These are phyloP conservation scores for Lethrus apterus DNA, from an alignment of 1,140 invertebrate genomes.

Conservation along the genomic window DNA sequence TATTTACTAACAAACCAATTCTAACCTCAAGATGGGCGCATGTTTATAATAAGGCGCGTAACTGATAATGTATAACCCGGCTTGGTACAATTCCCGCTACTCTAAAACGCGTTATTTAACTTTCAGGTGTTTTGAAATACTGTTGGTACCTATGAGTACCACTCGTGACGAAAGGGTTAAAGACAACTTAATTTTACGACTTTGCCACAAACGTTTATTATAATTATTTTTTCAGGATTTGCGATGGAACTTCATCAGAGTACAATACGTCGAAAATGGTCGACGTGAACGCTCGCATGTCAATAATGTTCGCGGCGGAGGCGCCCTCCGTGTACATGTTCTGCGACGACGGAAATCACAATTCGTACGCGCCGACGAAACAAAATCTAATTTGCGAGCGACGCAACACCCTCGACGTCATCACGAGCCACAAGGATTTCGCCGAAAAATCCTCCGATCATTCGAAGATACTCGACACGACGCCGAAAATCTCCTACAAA, in stretches of 20 bases:
- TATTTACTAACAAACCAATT: too few species aligned
- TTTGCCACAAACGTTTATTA: too few species aligned
- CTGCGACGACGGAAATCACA: constrained; percentile 54
- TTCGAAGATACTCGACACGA: constrained; percentile 34
- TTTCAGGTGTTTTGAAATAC: constrained; percentile 4
- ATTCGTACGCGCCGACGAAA: constrained; percentile 56
- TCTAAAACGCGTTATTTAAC: too few species aligned
- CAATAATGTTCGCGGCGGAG: constrained; percentile 49
- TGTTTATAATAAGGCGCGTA: too few species aligned
- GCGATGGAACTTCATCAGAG: constrained; percentile 24
- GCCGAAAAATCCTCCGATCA: constrained; percentile 22
- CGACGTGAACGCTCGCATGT: constrained; percentile 44
- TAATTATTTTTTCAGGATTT: constrained; percentile 33
- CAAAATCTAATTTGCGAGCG: constrained; percentile 59
- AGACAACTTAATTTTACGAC: too few species aligned
- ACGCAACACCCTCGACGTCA: constrained; percentile 54
- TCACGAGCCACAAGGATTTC: constrained; percentile 54
- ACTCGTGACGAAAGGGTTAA: too few species aligned
- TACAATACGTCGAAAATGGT: constrained; percentile 40
- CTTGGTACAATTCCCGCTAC: too few species aligned
- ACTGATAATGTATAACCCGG: too few species aligned
- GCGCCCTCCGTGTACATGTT: constrained; percentile 48
- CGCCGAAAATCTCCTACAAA: constrained; percentile 43
- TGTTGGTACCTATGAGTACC: too few species aligned
- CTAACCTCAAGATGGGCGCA: too few species aligned